phyloP scores from a whole-genome alignment of 2,888 invertebrate genomes.

The Drosophila neutralis region DNA sequence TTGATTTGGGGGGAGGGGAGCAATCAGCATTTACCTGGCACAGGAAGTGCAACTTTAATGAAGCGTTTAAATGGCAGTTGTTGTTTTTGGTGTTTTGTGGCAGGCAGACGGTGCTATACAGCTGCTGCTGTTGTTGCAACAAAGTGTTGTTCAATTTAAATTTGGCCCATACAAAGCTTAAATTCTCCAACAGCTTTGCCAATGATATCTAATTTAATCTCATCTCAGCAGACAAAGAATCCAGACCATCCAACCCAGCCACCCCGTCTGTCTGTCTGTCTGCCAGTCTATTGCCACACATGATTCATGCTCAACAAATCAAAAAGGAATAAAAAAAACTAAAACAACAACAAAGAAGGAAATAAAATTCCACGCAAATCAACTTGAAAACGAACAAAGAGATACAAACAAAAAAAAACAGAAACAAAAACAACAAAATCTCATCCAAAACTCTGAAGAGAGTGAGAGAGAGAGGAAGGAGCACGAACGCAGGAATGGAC shows the following conservation, averaged over 20 bases:
- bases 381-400: slow-evolving; percentile 65
- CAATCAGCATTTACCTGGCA: slow-evolving; percentile 37
- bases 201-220: slow-evolving; percentile 47
- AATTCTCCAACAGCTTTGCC: slow-evolving; percentile 7
- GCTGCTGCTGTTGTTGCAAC: slow-evolving; percentile 12
- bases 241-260: background rate
- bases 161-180: slow-evolving; percentile 4
- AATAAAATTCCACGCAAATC: slow-evolving; percentile 79
- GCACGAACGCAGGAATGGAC: slow-evolving; percentile 1
- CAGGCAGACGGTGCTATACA: slow-evolving; percentile 22
- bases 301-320: slow-evolving; percentile 50
- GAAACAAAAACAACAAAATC: slow-evolving; percentile 24
- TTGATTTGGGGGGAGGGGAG: slow-evolving; percentile 4
- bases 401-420: slow-evolving; percentile 24
- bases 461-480: slow-evolving; percentile 20
- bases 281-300: slow-evolving; percentile 8
- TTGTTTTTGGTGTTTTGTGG: slow-evolving; percentile 11
- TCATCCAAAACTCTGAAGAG: slow-evolving; percentile 47
- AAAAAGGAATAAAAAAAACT: slow-evolving; percentile 7
- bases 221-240: slow-evolving; percentile 35
- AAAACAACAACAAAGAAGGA: slow-evolving; percentile 46
- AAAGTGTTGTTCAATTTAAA: slow-evolving; percentile 20
- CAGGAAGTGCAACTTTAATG: slow-evolving; percentile 80
- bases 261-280: slow-evolving; percentile 3
- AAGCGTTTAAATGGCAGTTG: slow-evolving; percentile 68